Conservation (phyloP, 2,888 invertebrate genomes). For the Oligia fasciuncula region DNA sequence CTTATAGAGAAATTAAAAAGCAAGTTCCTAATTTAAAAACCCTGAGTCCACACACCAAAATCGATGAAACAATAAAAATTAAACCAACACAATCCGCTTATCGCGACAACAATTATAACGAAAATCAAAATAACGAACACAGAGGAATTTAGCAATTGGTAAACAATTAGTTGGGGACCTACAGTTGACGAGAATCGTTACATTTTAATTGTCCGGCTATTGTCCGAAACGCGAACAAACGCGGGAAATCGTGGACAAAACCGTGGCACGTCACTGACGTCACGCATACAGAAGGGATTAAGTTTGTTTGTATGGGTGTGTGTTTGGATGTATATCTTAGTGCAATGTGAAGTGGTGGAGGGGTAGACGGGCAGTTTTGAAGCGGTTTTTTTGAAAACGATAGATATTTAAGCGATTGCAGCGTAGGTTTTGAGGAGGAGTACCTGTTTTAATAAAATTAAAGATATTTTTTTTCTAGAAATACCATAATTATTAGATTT, state of each 20-base stretch:
- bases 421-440: not conserved
- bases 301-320: constrained; percentile 44
- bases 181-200: constrained; percentile 58
- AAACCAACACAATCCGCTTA: constrained; percentile 49
- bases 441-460: not conserved
- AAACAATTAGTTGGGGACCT: constrained; percentile 62
- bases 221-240: constrained; percentile 51
- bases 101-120: constrained; percentile 47
- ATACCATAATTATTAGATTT: not conserved
- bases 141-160: constrained; percentile 53
- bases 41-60: not conserved
- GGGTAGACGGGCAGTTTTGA: constrained; percentile 62
- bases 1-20: not conserved
- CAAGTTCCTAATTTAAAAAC: not conserved
- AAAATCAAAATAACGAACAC: constrained; percentile 54
- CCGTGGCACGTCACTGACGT: constrained; percentile 28
- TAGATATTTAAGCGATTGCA: not conserved
- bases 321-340: constrained; percentile 62
- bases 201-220: constrained; percentile 64
- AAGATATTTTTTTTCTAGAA: not conserved
- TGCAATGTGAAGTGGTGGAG: constrained; percentile 50
- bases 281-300: constrained; percentile 58
- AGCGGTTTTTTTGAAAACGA: not conserved
- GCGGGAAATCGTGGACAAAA: constrained; percentile 32
- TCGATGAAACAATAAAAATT: constrained; percentile 32